Conservation (phyloP, 2,888 invertebrate genomes). For the Acanthosepion esculentum region DNA sequence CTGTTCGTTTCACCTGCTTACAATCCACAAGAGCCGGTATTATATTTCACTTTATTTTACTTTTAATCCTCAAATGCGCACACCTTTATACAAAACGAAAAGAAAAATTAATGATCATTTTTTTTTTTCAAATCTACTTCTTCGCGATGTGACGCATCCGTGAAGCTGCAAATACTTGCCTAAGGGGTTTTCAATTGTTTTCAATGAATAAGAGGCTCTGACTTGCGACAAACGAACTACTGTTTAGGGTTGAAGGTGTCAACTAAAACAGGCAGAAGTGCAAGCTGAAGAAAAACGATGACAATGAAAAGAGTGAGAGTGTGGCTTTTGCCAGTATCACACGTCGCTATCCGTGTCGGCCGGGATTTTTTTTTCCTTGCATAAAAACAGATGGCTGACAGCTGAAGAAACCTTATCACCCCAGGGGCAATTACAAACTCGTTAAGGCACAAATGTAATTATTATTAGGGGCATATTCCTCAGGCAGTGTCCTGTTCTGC, state of each 20-base stretch:
- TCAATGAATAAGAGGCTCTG: neutral
- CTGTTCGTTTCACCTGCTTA: no score
- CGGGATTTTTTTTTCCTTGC: neutral
- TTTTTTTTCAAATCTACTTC: neutral
- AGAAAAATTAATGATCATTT: neutral
- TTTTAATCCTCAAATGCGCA: no score
- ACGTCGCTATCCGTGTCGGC: neutral
- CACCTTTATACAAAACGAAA: no score
- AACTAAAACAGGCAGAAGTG: neutral
- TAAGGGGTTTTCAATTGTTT: neutral
- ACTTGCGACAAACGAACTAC: neutral
- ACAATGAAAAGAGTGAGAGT: neutral
- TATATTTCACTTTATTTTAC: no score
- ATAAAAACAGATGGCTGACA: conserved; percentile 16
- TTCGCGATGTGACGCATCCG: neutral
- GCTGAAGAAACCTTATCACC: conserved; percentile 21
- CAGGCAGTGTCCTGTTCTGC: neutral
- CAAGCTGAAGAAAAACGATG: neutral
- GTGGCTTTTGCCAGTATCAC: neutral
- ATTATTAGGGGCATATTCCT: conserved; percentile 5
- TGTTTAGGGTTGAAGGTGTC: neutral
- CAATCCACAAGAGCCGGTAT: no score
- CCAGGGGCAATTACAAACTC: conserved; percentile 13
- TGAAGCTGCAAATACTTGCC: neutral
- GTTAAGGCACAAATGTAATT: conserved; percentile 33